Evolutionary conservation across 2,797 vertebrate species (phyloP).

Genomic region (Neosilurus mollespiculum): DNA sequence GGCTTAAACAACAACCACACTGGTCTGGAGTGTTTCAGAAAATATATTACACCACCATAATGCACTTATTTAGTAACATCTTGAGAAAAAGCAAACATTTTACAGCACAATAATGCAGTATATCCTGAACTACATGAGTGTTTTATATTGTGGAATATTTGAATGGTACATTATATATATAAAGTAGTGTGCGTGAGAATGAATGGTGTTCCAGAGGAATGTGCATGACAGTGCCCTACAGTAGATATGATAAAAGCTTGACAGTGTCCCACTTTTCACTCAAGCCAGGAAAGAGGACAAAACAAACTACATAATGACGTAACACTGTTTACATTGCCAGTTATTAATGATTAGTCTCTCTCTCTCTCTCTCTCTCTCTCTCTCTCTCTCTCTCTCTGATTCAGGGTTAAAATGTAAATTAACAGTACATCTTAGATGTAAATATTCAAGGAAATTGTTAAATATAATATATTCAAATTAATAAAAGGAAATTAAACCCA

Average conservation of each 20-base stretch:
- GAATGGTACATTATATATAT: neutral
- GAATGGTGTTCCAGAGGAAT: neutral
- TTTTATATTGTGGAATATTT: neutral
- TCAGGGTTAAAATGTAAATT: neutral
- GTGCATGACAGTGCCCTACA: slow-evolving; percentile 12
- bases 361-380: neutral
- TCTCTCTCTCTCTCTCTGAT: neutral
- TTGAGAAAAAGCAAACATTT: neutral
- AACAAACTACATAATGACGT: neutral
- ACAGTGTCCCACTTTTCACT: slow-evolving; percentile 11
- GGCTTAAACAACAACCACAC: neutral
- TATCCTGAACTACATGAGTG: neutral
- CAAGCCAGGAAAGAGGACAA: slow-evolving; percentile 2
- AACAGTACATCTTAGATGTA: neutral
- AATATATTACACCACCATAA: neutral
- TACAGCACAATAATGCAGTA: neutral
- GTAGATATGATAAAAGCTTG: neutral
- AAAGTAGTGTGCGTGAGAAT: slow-evolving; percentile 17
- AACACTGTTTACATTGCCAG: neutral
- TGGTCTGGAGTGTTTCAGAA: neutral
- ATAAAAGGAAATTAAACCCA: too few relatives aligned
- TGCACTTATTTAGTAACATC: neutral
- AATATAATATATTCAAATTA: neutral
- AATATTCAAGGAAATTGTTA: neutral
- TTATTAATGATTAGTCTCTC: too few relatives aligned